Evolutionary conservation across 2,888 invertebrate species (phyloP), one percentile per base, ranked within the genome.

Genomic region (Kuschelorhynchus macadamiae): DNA sequence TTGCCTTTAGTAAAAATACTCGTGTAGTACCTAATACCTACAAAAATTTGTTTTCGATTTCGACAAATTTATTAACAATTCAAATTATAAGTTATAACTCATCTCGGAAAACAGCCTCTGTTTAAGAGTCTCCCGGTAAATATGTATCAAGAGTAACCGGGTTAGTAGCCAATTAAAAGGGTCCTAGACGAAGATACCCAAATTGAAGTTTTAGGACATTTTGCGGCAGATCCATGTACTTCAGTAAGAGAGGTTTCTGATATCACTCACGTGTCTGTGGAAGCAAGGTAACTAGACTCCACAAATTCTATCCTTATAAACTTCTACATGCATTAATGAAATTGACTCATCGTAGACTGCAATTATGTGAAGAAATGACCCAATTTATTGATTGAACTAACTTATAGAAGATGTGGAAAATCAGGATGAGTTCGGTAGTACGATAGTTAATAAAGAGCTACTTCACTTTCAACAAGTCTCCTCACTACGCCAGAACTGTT

Each of bases 201-300:
- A 39, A 39, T 14, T 39, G 39, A 39, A 14, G 39, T 5, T 39
- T 39, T 39, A 39, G 39, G 3, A 39, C 39, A 39, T 39, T 39
- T 39, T 39, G 39, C 39, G 11, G 39, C 39, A 39, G 39, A 39
- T 14, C 39, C 25, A 25, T 25, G 25, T 25, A 25, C 25, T 25
- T 3, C 25, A 25, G 25, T 25, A 25, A 3, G 25, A 25, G 4
- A 25, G 25, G 25, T 25, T 25, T 25, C 25, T 5, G 25, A 3
- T 25, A 25, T 3, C 7, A 25, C 25, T 25, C 25, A 25, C 25
- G 25, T 25, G 7, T 25, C 25, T 25, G 25, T 25, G 3, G 25
- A 5, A 25, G 25, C 25, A 25, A 25, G 25, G 25, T 25, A 25
- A 25, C 7, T 25, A 25, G 25, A 7, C 25, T 36, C 36, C 36